Base-by-base conservation (phyloP, 2,888 invertebrate genomes). In the Parnassius orleans region DNA sequence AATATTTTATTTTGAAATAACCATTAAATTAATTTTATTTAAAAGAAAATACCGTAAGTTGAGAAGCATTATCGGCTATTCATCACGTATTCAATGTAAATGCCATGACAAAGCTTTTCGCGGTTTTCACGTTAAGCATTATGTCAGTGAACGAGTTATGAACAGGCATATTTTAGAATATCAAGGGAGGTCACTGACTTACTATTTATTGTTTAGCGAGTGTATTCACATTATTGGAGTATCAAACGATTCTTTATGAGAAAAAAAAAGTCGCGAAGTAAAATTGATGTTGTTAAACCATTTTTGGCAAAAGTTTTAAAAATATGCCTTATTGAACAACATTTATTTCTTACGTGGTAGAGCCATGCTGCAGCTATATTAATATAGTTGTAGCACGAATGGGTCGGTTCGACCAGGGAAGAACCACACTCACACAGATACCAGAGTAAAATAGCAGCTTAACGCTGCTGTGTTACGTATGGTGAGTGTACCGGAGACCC, bases 131-230 rank as follows among this genome's bases (percentile, higher is more conserved):
- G 14, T 11, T 46, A 41, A 46, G 44, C 56, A 55, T 63, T 56
- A 60, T 54, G 47, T 51, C 41, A 41, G 44, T 58, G 54, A 58
- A 58, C 46, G 55, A 54, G 46, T 52, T 48, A 19, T 59, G 59
- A 63, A 59, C 33, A 59, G 52, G 56, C 63, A 59, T 63, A 63
- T 59, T 59, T 59, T 52, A 50, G 48, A 63, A 56, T 53, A 53
- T 53, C 44, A 60, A 56, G 14, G 43, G 56, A 60, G 60, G 52
- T 63, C 60, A 60, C 33, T 53, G 56, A 56, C 59, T 33, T 33
- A n/a, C 54, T 41, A 43, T 10, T 15, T 51, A 57, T 52, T 48
- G 47, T 46, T 52, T 51, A 46, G 41, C 12, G 33, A 52, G 46
- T 11, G 47, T 52, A 50, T 52, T 54, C 51, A 41, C n/a, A 60